A percentile compares a stretch with the other conserved stretches of the same genome.
Evolutionary conservation across 2,113 vertebrate species (phyloP).

Genomic region (Podarcis cretensis): DNA sequence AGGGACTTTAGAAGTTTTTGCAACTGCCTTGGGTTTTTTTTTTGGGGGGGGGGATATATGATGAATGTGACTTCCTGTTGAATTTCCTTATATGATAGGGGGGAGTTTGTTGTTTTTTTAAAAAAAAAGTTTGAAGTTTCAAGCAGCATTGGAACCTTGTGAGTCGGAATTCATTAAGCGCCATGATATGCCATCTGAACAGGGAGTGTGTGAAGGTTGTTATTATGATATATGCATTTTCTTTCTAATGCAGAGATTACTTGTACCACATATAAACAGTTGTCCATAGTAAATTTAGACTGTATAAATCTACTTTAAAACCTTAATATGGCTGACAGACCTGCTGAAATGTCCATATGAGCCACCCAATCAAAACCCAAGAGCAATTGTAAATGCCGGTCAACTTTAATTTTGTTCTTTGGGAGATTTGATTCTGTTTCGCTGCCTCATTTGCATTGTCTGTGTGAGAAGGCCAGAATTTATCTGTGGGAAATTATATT

Average conservation of each 20-base stretch:
- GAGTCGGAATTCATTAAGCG: not conserved
- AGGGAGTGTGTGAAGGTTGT: not conserved
- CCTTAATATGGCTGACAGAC: not conserved
- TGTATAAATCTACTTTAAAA: not conserved
- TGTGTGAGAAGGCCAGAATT: not conserved
- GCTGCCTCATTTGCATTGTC: not conserved
- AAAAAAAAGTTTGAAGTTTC: not conserved
- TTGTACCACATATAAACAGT: not conserved
- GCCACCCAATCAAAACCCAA: not conserved
- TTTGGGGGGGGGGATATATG: not conserved
- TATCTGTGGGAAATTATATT: conserved; percentile 5
- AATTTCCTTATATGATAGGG: not conserved
- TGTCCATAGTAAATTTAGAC: not conserved
- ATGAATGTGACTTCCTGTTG: not conserved
- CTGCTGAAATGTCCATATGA: not conserved
- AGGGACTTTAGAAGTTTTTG: not conserved
- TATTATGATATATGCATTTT: not conserved
- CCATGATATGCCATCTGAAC: not conserved
- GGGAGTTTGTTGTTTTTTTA: not conserved
- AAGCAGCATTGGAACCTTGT: too few relatives aligned
- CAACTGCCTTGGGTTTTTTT: not conserved
- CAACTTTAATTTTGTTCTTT: not conserved
- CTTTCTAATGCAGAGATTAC: not conserved
- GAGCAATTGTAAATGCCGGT: not conserved
- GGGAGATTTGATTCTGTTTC: not conserved